Evolutionary conservation across 2,888 invertebrate genomes (phyloP), one percentile per base, ranked within the genome.

Genomic region (Tipula confusa): DNA sequence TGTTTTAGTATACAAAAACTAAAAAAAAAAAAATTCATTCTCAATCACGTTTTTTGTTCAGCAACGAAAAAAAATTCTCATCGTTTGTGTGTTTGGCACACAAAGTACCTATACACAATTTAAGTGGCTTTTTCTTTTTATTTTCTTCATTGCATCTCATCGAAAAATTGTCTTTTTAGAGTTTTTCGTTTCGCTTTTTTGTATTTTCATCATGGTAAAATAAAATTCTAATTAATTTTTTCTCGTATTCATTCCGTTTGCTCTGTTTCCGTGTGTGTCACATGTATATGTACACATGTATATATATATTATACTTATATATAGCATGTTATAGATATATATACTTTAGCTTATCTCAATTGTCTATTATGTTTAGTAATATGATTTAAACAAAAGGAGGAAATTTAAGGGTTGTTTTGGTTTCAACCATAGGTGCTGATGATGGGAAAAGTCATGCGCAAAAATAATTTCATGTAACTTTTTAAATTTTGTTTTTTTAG

Each of bases 21-120:
- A 43, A 43, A 43, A 43, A 43, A 43, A n/a, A 3, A 43, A 43
- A 43, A 43, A 9, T 64, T 64, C 64, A 64, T 64, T 64, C 64
- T 64, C 64, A 64, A 64, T 64, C 64, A 64, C 64, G 64, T 64
- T 64, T 64, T 64, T 64, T 64, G 64, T 64, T 64, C 24, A 64
- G 48, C 48, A 48, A 24, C 64, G 64, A 6, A 33, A 64, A 64
- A 64, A 64, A 64, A 9, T 64, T 64, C 64, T 64, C 64, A 64
- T 64, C 64, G 64, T 64, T 64, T 64, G 15, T 64, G 24, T 64
- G 36, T 64, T 64, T 64, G 64, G 64, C 64, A 64, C 64, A 64
- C 64, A 64, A 64, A 64, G 64, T 64, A 64, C 64, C 64, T 64
- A 48, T 43, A 64, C 24, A 64, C 64, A 24, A 43, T 43, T 43